These are phyloP conservation scores for Anguilla obscura DNA, from an alignment of 2,797 vertebrate genomes.

Conservation along the genomic window DNA sequence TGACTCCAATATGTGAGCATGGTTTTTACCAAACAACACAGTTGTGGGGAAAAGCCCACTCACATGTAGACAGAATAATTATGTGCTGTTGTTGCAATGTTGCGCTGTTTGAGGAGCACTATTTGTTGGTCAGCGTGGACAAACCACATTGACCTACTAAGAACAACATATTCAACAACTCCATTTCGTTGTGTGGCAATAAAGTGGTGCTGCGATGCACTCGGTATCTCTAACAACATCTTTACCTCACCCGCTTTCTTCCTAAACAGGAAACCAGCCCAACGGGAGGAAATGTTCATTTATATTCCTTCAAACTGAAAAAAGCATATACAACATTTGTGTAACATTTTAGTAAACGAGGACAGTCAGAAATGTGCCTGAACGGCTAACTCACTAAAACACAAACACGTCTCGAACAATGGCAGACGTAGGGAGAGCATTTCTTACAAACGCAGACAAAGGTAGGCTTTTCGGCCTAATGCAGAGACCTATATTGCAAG, in stretches of 20 bases:
- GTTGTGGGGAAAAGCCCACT: not conserved
- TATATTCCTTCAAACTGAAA: not conserved
- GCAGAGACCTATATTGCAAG: not conserved
- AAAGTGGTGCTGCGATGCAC: not conserved
- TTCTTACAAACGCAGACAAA: not conserved
- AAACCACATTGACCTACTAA: not conserved
- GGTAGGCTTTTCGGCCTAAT: not conserved
- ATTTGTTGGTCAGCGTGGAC: not conserved
- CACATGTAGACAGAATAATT: not conserved
- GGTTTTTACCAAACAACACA: not conserved
- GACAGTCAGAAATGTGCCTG: not conserved
- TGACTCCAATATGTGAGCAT: not conserved
- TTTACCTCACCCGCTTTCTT: not conserved
- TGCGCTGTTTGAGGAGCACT: not conserved
- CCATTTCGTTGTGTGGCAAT: not conserved
- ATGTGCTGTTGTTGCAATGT: not conserved
- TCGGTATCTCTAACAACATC: not conserved
- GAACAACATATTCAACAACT: not conserved
- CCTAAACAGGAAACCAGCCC: constrained; percentile 8
- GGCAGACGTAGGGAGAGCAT: not conserved
- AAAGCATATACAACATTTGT: not conserved
- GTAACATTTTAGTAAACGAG: not conserved
- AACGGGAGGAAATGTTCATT: not conserved
- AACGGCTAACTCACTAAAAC: not conserved
- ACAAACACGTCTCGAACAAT: not conserved